Conservation (phyloP, 1,140 invertebrate genomes). For the Lerema accius region DNA sequence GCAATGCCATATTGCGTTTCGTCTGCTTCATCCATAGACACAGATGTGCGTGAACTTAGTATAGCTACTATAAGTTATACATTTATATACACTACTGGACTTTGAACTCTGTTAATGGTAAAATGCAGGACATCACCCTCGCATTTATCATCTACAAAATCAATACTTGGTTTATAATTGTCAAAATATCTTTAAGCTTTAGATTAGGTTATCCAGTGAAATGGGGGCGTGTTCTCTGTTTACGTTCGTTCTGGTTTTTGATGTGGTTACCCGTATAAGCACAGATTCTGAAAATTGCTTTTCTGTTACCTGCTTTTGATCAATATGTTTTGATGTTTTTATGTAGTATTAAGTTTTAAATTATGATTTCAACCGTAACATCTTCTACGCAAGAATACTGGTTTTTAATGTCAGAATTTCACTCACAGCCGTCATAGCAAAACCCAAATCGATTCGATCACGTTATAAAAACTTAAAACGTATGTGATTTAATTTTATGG, state of each 20-base stretch:
- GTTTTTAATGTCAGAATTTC: slow-evolving; percentile 33
- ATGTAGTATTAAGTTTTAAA: slow-evolving; percentile 17
- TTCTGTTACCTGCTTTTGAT: slow-evolving; percentile 24
- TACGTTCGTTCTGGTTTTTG: slow-evolving; percentile 35
- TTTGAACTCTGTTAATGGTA: slow-evolving; percentile 76
- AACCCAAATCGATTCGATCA: slow-evolving; percentile 31
- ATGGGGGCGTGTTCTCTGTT: slow-evolving; percentile 48
- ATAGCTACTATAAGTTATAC: slow-evolving; percentile 55
- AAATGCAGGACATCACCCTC: slow-evolving; percentile 61
- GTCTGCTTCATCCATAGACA: slow-evolving; percentile 60
- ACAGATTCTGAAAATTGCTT: slow-evolving; percentile 19
- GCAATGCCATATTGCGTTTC: slow-evolving; percentile 56
- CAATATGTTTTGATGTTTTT: slow-evolving; percentile 22
- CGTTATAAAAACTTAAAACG: slow-evolving; percentile 36
- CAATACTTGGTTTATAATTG: slow-evolving; percentile 53
- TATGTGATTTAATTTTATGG: slow-evolving; percentile 42
- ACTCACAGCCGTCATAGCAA: slow-evolving; percentile 58
- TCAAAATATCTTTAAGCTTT: slow-evolving; percentile 34
- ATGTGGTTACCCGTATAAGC: slow-evolving; percentile 3
- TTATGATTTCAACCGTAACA: slow-evolving; percentile 10
- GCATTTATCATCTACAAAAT: slow-evolving; percentile 62
- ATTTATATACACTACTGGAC: slow-evolving; percentile 71
- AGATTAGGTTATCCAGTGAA: slow-evolving; percentile 43
- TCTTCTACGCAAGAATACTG: slow-evolving; percentile 41
- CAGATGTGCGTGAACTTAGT: slow-evolving; percentile 66